Percentiles rank a stretch among this genome's conserved stretches.
These are phyloP conservation scores for Pseudolycoriella hygida DNA, from an alignment of 2,888 invertebrate species.

Conservation along the genomic window DNA sequence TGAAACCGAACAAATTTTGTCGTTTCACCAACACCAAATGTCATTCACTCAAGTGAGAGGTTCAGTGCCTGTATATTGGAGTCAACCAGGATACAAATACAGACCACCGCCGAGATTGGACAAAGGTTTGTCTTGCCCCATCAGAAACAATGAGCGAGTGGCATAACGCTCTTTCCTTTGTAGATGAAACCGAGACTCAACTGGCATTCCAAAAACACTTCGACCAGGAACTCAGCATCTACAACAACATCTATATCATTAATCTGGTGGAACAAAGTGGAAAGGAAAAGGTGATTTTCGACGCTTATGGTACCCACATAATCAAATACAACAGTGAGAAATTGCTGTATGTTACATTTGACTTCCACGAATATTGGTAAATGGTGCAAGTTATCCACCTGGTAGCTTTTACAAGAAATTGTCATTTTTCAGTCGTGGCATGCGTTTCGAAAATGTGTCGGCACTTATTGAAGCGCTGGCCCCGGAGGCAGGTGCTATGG, in stretches of 20 bases:
- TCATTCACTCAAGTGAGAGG: constrained; percentile 86
- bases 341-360: constrained; percentile 83
- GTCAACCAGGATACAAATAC: constrained; percentile 94
- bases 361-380: constrained; percentile 96
- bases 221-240: constrained; percentile 52
- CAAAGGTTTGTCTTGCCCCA: constrained; percentile 38
- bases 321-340: constrained; percentile 64
- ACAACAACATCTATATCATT: constrained; percentile 61
- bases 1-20: constrained; percentile 85
- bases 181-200: constrained; percentile 75
- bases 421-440: constrained; percentile 68
- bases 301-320: constrained; percentile 76
- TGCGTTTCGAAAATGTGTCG: constrained; percentile 95
- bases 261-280: constrained; percentile 89
- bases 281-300: constrained; percentile 81
- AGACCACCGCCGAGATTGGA: constrained; percentile 88
- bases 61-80: constrained; percentile 96
- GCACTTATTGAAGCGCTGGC: constrained; percentile 69
- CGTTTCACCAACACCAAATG: constrained; percentile 59
- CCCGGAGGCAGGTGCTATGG: constrained; percentile 70
- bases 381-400: constrained; percentile 4
- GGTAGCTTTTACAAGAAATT: neutral
- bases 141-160: no score
- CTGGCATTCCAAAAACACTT: constrained; percentile 82
- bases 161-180: no score